A percentile compares a stretch with the other conserved stretches of the same genome.
These are phyloP conservation scores for Stigmatopora argus DNA, from an alignment of 2,113 vertebrate genomes.

Conservation along the genomic window DNA sequence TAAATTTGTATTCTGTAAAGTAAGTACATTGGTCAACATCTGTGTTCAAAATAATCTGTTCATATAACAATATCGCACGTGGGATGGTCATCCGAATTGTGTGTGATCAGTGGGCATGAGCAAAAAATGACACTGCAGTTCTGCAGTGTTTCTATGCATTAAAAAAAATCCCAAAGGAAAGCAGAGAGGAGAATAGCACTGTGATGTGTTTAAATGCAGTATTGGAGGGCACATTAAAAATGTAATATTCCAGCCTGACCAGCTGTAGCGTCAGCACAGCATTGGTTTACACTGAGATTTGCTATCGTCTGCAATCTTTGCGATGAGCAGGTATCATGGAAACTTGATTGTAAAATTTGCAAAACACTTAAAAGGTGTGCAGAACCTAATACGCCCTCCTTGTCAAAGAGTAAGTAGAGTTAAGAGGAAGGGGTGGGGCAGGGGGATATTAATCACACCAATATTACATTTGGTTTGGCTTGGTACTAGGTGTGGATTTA, in stretches of 20 bases:
- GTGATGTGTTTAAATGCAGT: constrained; percentile 45
- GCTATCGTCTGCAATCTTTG: constrained; percentile 43
- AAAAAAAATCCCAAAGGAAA: constrained; percentile 37
- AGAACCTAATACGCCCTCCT: background rate
- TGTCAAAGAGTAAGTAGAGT: background rate
- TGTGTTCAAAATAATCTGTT: background rate
- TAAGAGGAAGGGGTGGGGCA: too few relatives aligned
- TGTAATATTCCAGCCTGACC: constrained; percentile 50
- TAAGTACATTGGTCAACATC: too few relatives aligned
- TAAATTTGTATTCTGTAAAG: too few relatives aligned
- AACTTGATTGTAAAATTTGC: background rate
- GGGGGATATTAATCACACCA: too few relatives aligned
- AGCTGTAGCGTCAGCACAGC: constrained; percentile 52
- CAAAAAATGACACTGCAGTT: constrained; percentile 7
- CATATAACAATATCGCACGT: background rate
- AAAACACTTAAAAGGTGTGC: background rate
- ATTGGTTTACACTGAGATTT: constrained; percentile 48
- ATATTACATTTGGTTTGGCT: too few relatives aligned
- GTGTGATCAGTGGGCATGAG: background rate
- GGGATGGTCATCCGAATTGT: constrained; percentile 3
- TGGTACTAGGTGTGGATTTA: too few relatives aligned
- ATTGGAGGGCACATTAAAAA: constrained; percentile 59
- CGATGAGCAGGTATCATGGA: constrained; percentile 9
- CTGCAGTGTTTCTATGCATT: constrained; percentile 4
- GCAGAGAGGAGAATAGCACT: constrained; percentile 49